phyloP scores from a whole-genome alignment of 53 echinoderm and acorn worm species.

The Pentamera pediparva region DNA sequence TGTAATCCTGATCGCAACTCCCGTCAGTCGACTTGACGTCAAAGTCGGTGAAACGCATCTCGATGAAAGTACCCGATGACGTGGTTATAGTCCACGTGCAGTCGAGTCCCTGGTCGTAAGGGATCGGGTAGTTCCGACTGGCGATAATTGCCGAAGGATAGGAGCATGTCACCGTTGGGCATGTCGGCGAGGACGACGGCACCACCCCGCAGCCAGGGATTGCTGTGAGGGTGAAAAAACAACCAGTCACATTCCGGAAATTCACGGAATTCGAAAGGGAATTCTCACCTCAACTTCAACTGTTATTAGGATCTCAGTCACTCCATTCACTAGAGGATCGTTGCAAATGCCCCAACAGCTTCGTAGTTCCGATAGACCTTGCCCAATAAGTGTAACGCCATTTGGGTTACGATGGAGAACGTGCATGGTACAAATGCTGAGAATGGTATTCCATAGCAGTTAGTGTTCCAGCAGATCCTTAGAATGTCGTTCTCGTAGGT shows the following conservation, averaged over 20 bases:
- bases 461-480: too few relatives aligned
- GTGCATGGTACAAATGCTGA: too few relatives aligned
- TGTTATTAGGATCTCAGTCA: too few relatives aligned
- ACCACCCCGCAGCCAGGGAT: slow-evolving; percentile 2
- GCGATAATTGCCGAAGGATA: slow-evolving; percentile 1
- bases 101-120: background rate
- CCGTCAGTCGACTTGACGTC: background rate
- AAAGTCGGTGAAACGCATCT: background rate
- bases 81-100: slow-evolving; percentile 1
- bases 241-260: background rate
- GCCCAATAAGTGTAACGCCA: too few relatives aligned
- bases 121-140: slow-evolving; percentile 8
- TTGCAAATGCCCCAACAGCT: too few relatives aligned
- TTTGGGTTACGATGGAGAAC: too few relatives aligned
- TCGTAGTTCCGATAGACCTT: too few relatives aligned
- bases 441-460: too few relatives aligned
- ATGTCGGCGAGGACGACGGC: background rate
- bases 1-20: background rate
- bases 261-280: background rate
- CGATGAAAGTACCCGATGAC: background rate
- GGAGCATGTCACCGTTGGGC: background rate
- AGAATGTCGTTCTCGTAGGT: too few relatives aligned
- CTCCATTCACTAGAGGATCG: background rate
- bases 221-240: background rate
- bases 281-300: too few relatives aligned